Conservation (phyloP, 1,140 invertebrate species). For the Macrosteles quadrilineatus region DNA sequence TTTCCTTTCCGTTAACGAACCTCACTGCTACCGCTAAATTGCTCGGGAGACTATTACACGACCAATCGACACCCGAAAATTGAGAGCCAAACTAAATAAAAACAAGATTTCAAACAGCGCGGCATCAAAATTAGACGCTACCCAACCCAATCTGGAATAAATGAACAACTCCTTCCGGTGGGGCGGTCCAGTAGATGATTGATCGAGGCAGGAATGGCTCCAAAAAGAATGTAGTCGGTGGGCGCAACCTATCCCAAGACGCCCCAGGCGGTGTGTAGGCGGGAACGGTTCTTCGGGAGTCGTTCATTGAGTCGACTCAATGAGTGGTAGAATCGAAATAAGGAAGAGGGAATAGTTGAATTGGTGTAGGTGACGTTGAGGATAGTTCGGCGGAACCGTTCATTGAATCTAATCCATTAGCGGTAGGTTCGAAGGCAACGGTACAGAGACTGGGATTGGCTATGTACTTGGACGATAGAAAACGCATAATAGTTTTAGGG, state of each 20-base stretch:
- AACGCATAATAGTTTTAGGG: no score
- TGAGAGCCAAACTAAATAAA: slow-evolving; percentile 3
- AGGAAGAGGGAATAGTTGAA: no score
- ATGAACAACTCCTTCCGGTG: slow-evolving; percentile 25
- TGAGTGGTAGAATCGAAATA: no score
- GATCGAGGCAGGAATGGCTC: slow-evolving; percentile 15
- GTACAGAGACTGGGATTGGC: no score
- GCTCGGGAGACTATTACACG: background rate
- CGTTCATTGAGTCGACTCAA: no score
- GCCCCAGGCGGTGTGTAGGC: background rate
- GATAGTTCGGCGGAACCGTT: no score
- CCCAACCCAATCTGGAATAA: slow-evolving; percentile 15
- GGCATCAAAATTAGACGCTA: slow-evolving; percentile 17
- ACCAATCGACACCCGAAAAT: slow-evolving; percentile 12
- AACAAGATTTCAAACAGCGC: slow-evolving; percentile 3
- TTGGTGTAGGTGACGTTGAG: no score
- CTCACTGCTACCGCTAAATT: background rate
- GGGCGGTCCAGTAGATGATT: background rate
- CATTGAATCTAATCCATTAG: no score
- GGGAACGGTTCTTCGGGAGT: background rate
- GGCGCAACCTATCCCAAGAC: slow-evolving; percentile 23
- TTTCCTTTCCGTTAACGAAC: background rate
- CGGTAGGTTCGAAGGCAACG: no score
- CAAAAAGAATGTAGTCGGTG: slow-evolving; percentile 23
- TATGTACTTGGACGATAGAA: no score